phyloP scores from a whole-genome alignment of 2,113 vertebrate species.

The Haemorhous mexicanus region DNA sequence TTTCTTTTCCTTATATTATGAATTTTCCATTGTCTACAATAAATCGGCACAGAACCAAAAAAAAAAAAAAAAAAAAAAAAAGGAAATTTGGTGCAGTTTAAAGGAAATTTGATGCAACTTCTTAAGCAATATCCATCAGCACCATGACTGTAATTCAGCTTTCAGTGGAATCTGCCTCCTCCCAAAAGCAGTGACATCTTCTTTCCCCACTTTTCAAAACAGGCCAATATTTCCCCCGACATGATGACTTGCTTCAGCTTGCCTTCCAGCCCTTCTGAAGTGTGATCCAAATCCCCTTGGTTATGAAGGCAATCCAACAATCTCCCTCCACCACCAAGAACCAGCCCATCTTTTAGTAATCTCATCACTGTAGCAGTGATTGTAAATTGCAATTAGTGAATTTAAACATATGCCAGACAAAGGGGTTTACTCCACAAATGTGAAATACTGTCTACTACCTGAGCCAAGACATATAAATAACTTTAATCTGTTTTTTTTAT shows the following conservation, averaged over 20 bases:
- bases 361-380: neutral
- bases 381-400: neutral
- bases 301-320: neutral
- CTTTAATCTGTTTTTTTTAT: neutral
- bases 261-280: slow-evolving; percentile 12
- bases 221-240: neutral
- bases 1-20: neutral
- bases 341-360: neutral
- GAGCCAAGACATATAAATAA: neutral
- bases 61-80: neutral
- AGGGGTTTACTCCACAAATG: neutral
- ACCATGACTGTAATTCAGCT: neutral
- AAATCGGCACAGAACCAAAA: neutral
- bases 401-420: neutral
- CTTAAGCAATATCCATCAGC: neutral
- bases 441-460: neutral
- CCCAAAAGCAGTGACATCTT: neutral
- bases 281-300: neutral
- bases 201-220: neutral
- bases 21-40: neutral
- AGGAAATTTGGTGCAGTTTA: neutral
- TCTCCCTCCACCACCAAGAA: neutral
- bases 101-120: neutral
- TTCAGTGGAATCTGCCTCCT: neutral
- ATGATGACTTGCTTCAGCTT: neutral